phyloP scores from a whole-genome alignment of 1,140 invertebrate species.

The Lysiphlebus fabarum region DNA sequence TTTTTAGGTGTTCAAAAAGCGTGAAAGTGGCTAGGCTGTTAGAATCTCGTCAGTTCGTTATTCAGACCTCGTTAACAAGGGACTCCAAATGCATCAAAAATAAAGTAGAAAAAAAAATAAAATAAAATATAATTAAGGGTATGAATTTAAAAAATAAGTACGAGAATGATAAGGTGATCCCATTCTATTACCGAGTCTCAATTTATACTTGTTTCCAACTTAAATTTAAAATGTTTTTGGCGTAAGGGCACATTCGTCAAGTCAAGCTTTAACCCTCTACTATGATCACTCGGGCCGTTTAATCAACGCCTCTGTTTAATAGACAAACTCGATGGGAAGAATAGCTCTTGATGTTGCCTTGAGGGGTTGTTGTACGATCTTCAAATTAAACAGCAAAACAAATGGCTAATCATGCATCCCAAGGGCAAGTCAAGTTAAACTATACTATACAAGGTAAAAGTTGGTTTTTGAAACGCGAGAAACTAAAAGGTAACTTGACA shows the following conservation, averaged over 20 bases:
- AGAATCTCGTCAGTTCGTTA: constrained; percentile 25
- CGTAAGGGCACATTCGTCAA: constrained; percentile 38
- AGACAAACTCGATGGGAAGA: constrained; percentile 46
- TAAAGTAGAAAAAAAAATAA: background rate
- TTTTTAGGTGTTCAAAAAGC: no score
- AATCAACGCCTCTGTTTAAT: constrained; percentile 49
- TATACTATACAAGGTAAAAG: no score
- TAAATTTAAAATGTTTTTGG: constrained; percentile 6
- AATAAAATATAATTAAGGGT: no score
- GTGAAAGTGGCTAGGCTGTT: no score
- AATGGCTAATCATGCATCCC: constrained; percentile 49
- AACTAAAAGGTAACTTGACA: background rate
- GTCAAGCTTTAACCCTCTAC: constrained; percentile 9
- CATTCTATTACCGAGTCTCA: background rate
- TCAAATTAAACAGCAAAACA: constrained; percentile 49
- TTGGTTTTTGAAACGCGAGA: no score
- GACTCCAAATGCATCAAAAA: no score
- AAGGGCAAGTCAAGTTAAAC: constrained; percentile 12
- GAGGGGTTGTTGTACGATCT: constrained; percentile 27
- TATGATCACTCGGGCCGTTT: constrained; percentile 37
- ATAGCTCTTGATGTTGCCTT: constrained; percentile 38
- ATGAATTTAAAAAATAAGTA: background rate
- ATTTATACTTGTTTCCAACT: background rate
- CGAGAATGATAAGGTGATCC: constrained; percentile 7
- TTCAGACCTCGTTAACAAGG: constrained; percentile 43